Evolutionary conservation across 2,113 vertebrate species (phyloP).

Genomic region (Chaetops frenatus): DNA sequence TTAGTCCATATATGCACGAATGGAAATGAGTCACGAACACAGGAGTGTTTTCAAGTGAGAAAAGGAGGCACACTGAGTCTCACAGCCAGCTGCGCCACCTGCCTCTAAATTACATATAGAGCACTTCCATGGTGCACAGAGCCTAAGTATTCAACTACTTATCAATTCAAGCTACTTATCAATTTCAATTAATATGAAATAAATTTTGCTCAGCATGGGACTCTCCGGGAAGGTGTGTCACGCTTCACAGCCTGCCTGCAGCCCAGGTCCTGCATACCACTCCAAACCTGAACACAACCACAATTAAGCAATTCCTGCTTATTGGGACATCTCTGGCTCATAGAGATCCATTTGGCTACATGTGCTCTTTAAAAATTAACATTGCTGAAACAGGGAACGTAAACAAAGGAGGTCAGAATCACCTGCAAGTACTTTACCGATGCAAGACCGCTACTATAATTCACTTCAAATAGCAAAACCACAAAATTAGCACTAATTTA

Average conservation of each 20-base stretch:
- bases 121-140: background rate
- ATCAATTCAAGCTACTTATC: background rate
- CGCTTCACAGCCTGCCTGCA: background rate
- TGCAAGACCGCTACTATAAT: background rate
- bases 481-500: background rate
- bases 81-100: background rate
- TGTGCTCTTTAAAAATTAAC: background rate
- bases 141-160: background rate
- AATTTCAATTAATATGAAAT: background rate
- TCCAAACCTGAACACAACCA: background rate
- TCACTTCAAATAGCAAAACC: background rate
- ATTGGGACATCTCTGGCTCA: background rate
- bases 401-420: background rate
- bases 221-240: background rate
- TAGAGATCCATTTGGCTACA: background rate
- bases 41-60: background rate
- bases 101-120: background rate
- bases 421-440: background rate
- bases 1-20: background rate
- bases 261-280: background rate
- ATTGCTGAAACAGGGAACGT: background rate
- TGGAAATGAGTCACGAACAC: background rate
- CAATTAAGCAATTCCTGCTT: background rate
- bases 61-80: background rate
- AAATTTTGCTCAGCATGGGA: background rate